These are phyloP conservation scores for Eupsittula cactorum DNA, from an alignment of 2,113 vertebrate genomes.

Conservation along the genomic window DNA sequence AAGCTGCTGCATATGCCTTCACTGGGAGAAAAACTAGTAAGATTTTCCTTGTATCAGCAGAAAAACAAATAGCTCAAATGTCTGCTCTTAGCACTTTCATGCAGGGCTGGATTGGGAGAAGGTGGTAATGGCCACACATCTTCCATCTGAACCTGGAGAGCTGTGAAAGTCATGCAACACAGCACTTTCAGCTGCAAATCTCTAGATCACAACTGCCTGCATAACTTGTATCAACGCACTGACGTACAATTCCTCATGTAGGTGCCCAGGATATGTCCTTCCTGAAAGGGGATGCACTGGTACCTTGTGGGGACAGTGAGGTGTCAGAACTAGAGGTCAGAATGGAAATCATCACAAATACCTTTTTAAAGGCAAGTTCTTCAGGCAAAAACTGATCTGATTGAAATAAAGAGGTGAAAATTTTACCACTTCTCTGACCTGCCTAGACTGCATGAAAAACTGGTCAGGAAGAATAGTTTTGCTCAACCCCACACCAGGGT, in stretches of 20 bases:
- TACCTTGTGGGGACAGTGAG: too few relatives aligned
- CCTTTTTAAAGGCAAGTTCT: neutral
- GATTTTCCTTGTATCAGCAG: slow-evolving; percentile 31
- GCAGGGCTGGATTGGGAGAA: neutral
- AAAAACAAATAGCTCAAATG: slow-evolving; percentile 13
- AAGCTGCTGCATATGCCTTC: slow-evolving; percentile 50
- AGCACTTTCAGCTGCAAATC: neutral
- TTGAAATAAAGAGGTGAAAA: neutral
- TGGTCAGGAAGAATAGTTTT: neutral
- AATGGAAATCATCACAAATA: neutral
- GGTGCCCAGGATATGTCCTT: neutral
- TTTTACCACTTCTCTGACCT: neutral
- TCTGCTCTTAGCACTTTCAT: slow-evolving; percentile 14
- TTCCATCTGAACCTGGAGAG: slow-evolving; percentile 25
- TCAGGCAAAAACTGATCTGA: neutral
- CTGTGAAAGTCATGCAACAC: neutral
- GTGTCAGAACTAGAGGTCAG: neutral
- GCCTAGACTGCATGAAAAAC: neutral
- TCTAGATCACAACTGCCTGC: neutral
- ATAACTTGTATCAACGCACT: neutral
- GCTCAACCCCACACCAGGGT: too few relatives aligned
- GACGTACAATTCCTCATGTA: neutral
- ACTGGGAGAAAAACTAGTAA: slow-evolving; percentile 34
- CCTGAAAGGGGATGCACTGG: neutral
- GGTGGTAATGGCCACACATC: neutral